Evolutionary conservation across 2,888 invertebrate genomes (phyloP).

Genomic region (Ormyrus pomaceus): DNA sequence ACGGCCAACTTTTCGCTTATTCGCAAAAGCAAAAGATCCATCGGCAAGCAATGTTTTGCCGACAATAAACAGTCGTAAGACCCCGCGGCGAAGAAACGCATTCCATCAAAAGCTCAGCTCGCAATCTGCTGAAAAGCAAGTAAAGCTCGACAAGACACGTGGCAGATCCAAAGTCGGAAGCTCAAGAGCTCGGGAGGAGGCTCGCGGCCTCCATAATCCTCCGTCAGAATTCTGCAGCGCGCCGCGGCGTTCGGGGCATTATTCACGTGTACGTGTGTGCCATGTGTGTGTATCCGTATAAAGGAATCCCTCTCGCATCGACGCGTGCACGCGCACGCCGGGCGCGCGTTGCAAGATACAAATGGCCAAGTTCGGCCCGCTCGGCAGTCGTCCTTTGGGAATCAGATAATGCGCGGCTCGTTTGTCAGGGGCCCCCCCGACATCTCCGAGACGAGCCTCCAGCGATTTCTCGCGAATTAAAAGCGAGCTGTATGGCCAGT

Average conservation of each 20-base stretch:
- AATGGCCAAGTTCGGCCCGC: slow-evolving; percentile 17
- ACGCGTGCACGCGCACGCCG: not conserved
- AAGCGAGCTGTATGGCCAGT: not conserved
- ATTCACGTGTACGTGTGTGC: not conserved
- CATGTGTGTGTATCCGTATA: not conserved
- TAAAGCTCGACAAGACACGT: no score
- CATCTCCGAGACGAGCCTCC: no score
- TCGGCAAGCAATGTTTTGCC: no score
- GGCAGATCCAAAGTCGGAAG: no score
- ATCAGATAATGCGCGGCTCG: slow-evolving; percentile 57
- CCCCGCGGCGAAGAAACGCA: no score
- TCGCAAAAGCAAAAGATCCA: no score
- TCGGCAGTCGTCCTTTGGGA: slow-evolving; percentile 51
- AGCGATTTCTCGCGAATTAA: no score
- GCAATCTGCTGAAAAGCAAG: no score
- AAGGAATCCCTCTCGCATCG: slow-evolving; percentile 24
- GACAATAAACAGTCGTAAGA: no score
- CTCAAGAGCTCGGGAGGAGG: no score
- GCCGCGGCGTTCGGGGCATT: not conserved
- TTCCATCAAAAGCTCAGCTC: no score
- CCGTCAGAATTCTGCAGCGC: not conserved
- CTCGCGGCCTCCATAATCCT: not conserved
- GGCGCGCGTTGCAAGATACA: slow-evolving; percentile 23
- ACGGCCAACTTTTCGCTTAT: no score
- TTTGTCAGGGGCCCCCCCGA: slow-evolving; percentile 49